Percentiles rank a stretch among this genome's conserved stretches.
Evolutionary conservation across 2,797 vertebrate species (phyloP).

Genomic region (Silurus aristotelis): DNA sequence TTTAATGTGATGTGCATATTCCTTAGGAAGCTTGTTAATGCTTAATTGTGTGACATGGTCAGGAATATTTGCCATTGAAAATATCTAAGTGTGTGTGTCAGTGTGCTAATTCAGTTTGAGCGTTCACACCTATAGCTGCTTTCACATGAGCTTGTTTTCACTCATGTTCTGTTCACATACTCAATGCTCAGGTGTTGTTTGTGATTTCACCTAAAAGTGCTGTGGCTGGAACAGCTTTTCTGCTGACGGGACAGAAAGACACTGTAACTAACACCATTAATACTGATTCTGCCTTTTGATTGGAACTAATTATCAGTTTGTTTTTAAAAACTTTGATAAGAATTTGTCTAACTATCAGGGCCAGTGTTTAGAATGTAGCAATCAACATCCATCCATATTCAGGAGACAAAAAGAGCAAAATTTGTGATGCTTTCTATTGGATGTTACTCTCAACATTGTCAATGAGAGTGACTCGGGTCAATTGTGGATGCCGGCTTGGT

Average conservation of each 20-base stretch:
- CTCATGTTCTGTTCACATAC: not conserved
- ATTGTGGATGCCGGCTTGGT: not conserved
- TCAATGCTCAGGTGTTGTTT: not conserved
- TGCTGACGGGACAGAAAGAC: not conserved
- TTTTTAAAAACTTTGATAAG: not conserved
- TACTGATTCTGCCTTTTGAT: not conserved
- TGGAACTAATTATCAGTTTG: not conserved
- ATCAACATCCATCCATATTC: not conserved
- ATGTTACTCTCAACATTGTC: not conserved
- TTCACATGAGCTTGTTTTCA: not conserved
- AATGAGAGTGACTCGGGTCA: not conserved
- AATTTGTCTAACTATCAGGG: not conserved
- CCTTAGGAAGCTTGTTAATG: constrained; percentile 18
- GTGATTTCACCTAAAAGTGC: not conserved
- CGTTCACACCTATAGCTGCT: constrained; percentile 21
- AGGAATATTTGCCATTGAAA: constrained; percentile 36
- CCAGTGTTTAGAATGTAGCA: too few relatives aligned
- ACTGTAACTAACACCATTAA: not conserved
- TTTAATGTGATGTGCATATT: not conserved
- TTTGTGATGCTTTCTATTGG: not conserved
- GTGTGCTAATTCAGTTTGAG: constrained; percentile 48
- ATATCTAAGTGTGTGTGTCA: not conserved
- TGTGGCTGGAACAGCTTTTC: not conserved
- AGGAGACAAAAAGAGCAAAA: not conserved
- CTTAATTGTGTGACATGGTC: constrained; percentile 11